phyloP scores from a whole-genome alignment of 2,888 invertebrate species.

The Lordiphosa andalusiaca region DNA sequence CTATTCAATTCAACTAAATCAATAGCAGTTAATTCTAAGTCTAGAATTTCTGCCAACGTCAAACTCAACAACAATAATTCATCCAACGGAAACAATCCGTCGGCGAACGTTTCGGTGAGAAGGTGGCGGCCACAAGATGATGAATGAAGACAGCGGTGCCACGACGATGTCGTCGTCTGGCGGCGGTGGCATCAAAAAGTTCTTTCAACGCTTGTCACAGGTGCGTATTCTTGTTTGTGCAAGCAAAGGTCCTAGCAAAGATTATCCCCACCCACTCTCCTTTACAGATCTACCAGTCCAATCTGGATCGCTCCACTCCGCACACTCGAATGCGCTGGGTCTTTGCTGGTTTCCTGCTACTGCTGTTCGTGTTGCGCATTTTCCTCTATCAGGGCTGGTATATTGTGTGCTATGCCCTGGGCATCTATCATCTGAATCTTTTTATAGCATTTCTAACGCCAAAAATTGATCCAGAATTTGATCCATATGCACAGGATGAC shows the following conservation, averaged over 20 bases:
- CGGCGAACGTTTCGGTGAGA: constrained; percentile 14
- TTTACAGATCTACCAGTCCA: constrained; percentile 86
- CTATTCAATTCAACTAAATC: constrained; percentile 13
- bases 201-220: constrained; percentile 80
- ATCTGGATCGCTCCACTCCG: constrained; percentile 93
- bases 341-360: constrained; percentile 85
- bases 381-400: constrained; percentile 98
- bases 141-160: constrained; percentile 78
- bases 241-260: too few species aligned
- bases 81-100: constrained; percentile 8
- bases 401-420: constrained; percentile 98
- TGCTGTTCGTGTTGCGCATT: constrained; percentile 89
- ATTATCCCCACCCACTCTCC: neutral
- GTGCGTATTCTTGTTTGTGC: constrained; percentile 43
- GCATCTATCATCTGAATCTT: constrained; percentile 99
- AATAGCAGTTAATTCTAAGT: constrained; percentile 13
- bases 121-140: constrained; percentile 64
- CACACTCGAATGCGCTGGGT: constrained; percentile 90
- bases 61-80: constrained; percentile 33
- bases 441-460: constrained; percentile 99
- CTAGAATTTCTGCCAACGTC: constrained; percentile 21
- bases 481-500: constrained; percentile 88
- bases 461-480: constrained; percentile 98
- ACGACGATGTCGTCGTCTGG: constrained; percentile 70
- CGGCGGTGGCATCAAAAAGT: constrained; percentile 77